Percentiles rank a stretch among this genome's conserved stretches.
Conservation (phyloP, 2,797 vertebrate genomes). For the Enteromius anoplus region DNA sequence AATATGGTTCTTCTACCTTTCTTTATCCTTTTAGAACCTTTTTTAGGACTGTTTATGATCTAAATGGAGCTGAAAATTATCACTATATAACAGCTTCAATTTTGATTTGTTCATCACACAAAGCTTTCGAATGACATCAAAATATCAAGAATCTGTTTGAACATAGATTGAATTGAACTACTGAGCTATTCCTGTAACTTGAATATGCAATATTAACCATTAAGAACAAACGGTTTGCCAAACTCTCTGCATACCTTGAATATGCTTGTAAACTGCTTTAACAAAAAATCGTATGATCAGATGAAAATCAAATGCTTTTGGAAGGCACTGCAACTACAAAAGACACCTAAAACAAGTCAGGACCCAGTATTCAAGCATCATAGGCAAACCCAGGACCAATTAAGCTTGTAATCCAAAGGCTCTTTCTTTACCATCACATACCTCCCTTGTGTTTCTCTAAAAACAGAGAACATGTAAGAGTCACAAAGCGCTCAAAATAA, state of each 20-base stretch:
- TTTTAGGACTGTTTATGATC: neutral
- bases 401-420: neutral
- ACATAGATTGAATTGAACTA: neutral
- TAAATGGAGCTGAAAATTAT: neutral
- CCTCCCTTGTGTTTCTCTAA: constrained; percentile 38
- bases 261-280: neutral
- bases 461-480: constrained; percentile 40
- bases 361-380: constrained; percentile 45
- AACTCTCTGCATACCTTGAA: neutral
- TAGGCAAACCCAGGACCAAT: constrained; percentile 20
- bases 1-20: neutral
- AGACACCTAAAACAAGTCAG: constrained; percentile 2
- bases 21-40: neutral
- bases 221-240: neutral
- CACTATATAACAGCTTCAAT: neutral
- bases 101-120: neutral
- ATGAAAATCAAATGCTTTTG: constrained; percentile 5
- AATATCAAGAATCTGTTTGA: neutral
- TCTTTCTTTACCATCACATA: constrained; percentile 23
- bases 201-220: neutral
- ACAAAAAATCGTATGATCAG: neutral
- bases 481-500: constrained; percentile 41
- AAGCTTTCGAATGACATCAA: neutral
- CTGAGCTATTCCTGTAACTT: too few relatives aligned
- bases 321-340: constrained; percentile 22